These are phyloP conservation scores for Pholis gunnellus DNA, from an alignment of 2,113 vertebrate genomes.

Conservation along the genomic window DNA sequence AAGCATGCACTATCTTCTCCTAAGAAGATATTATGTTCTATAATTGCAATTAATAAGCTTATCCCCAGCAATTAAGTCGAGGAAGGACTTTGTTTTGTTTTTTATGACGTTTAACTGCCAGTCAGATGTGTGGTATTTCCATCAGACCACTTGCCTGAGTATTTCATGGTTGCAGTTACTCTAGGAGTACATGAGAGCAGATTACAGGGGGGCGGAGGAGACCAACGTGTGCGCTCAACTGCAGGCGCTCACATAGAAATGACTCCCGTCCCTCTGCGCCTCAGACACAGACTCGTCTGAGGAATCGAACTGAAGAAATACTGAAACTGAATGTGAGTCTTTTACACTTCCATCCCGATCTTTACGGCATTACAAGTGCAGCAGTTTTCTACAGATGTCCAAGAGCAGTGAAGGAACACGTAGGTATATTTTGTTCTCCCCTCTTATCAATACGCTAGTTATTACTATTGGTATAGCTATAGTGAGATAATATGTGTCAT, in stretches of 20 bases:
- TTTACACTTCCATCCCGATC: constrained; percentile 6
- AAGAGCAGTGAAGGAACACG: constrained; percentile 31
- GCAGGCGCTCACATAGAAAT: constrained; percentile 44
- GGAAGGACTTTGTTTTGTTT: background rate
- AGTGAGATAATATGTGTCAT: background rate
- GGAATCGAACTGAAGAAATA: constrained; percentile 28
- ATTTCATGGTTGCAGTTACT: constrained; percentile 36
- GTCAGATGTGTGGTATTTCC: constrained; percentile 20
- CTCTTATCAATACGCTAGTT: background rate
- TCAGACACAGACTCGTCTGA: constrained; percentile 48
- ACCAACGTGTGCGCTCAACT: constrained; percentile 33
- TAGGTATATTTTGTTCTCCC: background rate
- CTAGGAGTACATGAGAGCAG: constrained; percentile 42
- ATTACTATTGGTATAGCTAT: background rate
- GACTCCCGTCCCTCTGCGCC: constrained; percentile 48
- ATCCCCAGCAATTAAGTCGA: background rate
- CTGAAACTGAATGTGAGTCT: constrained; percentile 39
- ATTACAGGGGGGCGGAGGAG: constrained; percentile 58
- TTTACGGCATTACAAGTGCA: background rate
- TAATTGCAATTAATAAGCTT: background rate
- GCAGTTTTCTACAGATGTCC: constrained; percentile 15
- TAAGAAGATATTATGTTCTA: too few relatives aligned
- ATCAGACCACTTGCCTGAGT: constrained; percentile 16
- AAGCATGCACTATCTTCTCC: background rate
- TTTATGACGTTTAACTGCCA: constrained; percentile 25